Evolutionary conservation across 2,888 invertebrate species (phyloP).

Genomic region (Octodonta nipae): DNA sequence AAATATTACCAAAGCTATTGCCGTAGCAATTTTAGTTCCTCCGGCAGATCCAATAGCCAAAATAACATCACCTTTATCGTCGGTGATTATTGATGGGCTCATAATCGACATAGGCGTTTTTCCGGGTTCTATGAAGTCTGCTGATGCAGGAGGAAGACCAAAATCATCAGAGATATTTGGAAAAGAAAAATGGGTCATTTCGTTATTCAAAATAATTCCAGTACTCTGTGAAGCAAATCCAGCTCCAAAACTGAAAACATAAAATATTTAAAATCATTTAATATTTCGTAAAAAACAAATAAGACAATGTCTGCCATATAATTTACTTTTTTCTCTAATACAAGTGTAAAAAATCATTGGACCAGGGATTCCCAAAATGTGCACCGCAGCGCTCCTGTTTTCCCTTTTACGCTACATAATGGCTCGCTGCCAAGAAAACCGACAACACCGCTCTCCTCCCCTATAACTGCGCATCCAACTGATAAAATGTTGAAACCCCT

Average conservation of each 20-base stretch:
- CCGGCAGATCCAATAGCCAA: constrained; percentile 68
- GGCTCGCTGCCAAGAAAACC: too few species aligned
- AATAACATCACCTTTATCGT: constrained; percentile 41
- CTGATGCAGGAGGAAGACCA: constrained; percentile 60
- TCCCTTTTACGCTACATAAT: too few species aligned
- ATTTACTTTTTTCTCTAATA: too few species aligned
- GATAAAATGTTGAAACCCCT: too few species aligned
- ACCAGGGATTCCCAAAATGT: too few species aligned
- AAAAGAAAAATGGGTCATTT: constrained; percentile 81
- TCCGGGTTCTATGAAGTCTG: constrained; percentile 70
- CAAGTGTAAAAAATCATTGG: too few species aligned
- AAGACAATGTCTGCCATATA: too few species aligned
- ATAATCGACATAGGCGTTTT: constrained; percentile 84
- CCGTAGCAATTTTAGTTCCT: constrained; percentile 78
- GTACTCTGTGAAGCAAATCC: constrained; percentile 58
- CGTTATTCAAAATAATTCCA: constrained; percentile 73
- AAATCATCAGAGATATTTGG: constrained; percentile 52
- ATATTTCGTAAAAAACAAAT: too few species aligned
- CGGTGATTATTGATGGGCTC: constrained; percentile 68
- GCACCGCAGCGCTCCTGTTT: too few species aligned
- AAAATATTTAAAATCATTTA: too few species aligned
- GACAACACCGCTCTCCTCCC: too few species aligned
- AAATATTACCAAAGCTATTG: constrained; percentile 52
- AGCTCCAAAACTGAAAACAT: constrained; percentile 12
- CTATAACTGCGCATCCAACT: too few species aligned